Conservation (phyloP, 1,140 invertebrate genomes). For the Zaprionus taronus region DNA sequence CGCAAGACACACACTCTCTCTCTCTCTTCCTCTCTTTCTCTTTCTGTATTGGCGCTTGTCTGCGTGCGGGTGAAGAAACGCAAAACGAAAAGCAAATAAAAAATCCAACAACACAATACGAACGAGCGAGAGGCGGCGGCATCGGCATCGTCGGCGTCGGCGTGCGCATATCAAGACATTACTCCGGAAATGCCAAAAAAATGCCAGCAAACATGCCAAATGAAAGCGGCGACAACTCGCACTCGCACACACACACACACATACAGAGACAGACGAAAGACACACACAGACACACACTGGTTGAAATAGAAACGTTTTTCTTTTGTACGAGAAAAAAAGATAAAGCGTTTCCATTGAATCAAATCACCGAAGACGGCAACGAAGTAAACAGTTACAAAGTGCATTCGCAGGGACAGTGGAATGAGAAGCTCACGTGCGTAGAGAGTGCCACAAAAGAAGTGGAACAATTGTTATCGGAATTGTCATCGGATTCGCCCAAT, state of each 20-base stretch:
- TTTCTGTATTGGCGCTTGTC: conserved; percentile 2
- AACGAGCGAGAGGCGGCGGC: conserved; percentile 17
- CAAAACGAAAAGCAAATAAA: conserved; percentile 41
- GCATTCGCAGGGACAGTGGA: conserved; percentile 26
- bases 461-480: neutral
- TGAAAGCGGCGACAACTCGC: conserved; percentile 33
- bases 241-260: conserved; percentile 2
- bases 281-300: neutral
- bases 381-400: conserved; percentile 17
- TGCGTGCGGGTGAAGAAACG: conserved; percentile 52
- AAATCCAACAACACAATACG: conserved; percentile 43
- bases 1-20: conserved; percentile 18
- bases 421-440: conserved; percentile 17
- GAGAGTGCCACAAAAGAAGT: conserved; percentile 8
- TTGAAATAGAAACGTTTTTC: conserved; percentile 16
- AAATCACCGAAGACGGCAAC: conserved; percentile 1
- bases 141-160: neutral
- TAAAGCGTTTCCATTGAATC: conserved; percentile 16
- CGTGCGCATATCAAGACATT: conserved; percentile 71
- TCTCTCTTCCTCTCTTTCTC: neutral
- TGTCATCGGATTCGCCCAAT: conserved; percentile 4
- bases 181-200: conserved; percentile 80
- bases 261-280: conserved; percentile 6
- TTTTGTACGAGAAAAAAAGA: conserved; percentile 8
- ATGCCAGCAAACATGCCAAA: conserved; percentile 56